Conservation (phyloP, 2,797 vertebrate genomes). For the Amblyopsis hoosieri region DNA sequence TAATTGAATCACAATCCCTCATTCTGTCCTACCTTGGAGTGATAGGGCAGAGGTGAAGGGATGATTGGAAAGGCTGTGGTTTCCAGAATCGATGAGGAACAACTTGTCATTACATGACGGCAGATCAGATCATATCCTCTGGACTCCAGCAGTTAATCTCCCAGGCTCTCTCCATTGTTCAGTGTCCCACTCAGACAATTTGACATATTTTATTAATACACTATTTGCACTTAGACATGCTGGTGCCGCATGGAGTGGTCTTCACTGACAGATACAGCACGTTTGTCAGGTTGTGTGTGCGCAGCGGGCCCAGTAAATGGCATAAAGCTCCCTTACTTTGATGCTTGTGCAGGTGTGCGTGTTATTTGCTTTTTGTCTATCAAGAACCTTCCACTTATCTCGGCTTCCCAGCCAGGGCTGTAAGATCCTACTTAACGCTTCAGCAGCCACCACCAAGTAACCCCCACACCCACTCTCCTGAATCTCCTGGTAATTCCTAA, state of each 20-base stretch:
- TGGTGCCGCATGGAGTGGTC: conserved; percentile 6
- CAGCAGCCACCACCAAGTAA: conserved; percentile 13
- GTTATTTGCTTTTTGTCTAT: conserved; percentile 8
- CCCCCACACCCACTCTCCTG: conserved; percentile 1
- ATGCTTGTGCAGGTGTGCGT: conserved; percentile 32
- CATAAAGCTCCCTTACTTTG: conserved; percentile 19
- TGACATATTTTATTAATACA: conserved; percentile 11
- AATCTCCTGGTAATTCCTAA: neutral
- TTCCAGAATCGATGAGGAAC: conserved; percentile 26
- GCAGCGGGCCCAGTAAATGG: conserved; percentile 13
- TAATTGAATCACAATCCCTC: conserved; percentile 58
- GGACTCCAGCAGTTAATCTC: neutral
- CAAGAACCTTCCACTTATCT: conserved; percentile 35
- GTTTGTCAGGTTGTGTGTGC: conserved; percentile 14
- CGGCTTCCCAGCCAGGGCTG: conserved; percentile 37
- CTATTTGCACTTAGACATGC: conserved; percentile 6
- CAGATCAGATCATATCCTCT: conserved; percentile 22
- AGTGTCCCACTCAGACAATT: neutral
- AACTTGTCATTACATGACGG: conserved; percentile 31
- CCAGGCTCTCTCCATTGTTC: neutral
- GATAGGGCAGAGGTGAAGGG: conserved; percentile 2
- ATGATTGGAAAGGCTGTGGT: conserved; percentile 20
- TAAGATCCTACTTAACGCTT: conserved; percentile 22
- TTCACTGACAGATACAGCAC: conserved; percentile 36
- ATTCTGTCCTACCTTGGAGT: conserved; percentile 28